A percentile compares a stretch with the other conserved stretches of the same genome.
Evolutionary conservation across 1,140 invertebrate genomes (phyloP).

Genomic region (Drosophila asahinai): DNA sequence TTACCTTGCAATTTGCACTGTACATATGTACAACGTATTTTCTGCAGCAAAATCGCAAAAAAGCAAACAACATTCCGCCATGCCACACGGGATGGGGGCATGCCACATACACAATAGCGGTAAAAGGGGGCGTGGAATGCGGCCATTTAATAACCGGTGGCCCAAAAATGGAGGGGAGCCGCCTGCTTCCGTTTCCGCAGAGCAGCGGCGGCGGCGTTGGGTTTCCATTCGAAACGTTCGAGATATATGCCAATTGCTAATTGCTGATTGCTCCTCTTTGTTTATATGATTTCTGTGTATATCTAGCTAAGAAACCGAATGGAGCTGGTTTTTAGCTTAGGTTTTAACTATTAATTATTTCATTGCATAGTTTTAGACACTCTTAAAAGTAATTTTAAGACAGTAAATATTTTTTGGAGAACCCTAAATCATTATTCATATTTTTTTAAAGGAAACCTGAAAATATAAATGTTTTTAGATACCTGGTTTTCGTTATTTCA

Average conservation of each 20-base stretch:
- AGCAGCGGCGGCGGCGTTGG: slow-evolving; percentile 1
- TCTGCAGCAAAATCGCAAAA: slow-evolving; percentile 20
- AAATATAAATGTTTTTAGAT: too few relatives aligned
- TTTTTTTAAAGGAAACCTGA: too few relatives aligned
- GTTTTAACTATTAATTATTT: background rate
- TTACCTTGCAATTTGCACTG: slow-evolving; percentile 25
- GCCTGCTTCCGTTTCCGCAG: slow-evolving; percentile 59
- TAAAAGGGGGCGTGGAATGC: slow-evolving; percentile 55
- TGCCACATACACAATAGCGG: slow-evolving; percentile 36
- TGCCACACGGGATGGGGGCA: slow-evolving; percentile 20
- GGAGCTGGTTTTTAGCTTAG: background rate
- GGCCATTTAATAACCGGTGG: slow-evolving; percentile 41
- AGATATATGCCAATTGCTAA: slow-evolving; percentile 51
- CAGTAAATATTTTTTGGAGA: too few relatives aligned
- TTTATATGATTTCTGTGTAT: background rate
- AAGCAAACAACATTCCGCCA: slow-evolving; percentile 29
- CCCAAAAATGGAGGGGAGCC: slow-evolving; percentile 33
- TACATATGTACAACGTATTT: slow-evolving; percentile 32
- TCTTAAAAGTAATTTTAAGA: background rate
- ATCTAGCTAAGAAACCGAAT: background rate
- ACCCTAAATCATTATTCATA: background rate
- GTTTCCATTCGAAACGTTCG: slow-evolving; percentile 23
- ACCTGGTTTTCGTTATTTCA: too few relatives aligned
- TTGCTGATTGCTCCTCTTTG: slow-evolving; percentile 19
- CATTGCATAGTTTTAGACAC: background rate